Percentiles rank a stretch among this genome's conserved stretches.
These are phyloP conservation scores for Melanostoma scalare DNA, from an alignment of 2,888 invertebrate genomes.

Conservation along the genomic window DNA sequence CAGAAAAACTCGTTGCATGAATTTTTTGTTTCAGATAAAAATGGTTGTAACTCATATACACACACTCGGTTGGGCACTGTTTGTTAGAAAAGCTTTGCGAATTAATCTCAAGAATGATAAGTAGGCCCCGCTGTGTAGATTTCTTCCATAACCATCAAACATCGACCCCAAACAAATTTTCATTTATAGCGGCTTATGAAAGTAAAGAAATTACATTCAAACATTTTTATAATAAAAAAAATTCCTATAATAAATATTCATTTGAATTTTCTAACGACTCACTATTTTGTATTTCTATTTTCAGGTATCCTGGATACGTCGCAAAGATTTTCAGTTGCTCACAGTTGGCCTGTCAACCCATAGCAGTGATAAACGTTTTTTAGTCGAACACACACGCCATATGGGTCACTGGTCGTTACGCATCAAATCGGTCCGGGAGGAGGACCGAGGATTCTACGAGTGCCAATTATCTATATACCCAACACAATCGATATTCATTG, in stretches of 20 bases:
- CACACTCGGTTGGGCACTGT: too few relatives aligned
- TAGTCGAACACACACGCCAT: constrained; percentile 85
- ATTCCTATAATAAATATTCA: background rate
- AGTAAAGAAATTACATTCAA: too few relatives aligned
- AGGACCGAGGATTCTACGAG: constrained; percentile 83
- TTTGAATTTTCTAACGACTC: constrained; percentile 1
- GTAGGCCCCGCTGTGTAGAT: too few relatives aligned
- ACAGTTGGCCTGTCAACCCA: constrained; percentile 86
- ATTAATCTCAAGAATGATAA: too few relatives aligned
- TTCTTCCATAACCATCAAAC: too few relatives aligned
- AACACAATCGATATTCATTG: constrained; percentile 85
- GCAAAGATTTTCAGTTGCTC: constrained; percentile 86
- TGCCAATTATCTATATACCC: constrained; percentile 87
- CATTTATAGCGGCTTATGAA: too few relatives aligned
- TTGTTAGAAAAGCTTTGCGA: too few relatives aligned
- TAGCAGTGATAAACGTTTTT: constrained; percentile 86
- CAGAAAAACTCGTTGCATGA: too few relatives aligned
- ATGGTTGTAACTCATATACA: too few relatives aligned
- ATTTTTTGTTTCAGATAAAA: too few relatives aligned
- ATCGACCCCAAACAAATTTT: too few relatives aligned
- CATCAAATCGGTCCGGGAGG: constrained; percentile 81
- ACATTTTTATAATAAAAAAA: too few relatives aligned
- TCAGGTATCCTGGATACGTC: constrained; percentile 86
- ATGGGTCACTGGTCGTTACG: constrained; percentile 84
- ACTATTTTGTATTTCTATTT: constrained; percentile 31